Evolutionary conservation across 2,113 vertebrate species (phyloP).

Genomic region (Balaenoptera acutorostrata): DNA sequence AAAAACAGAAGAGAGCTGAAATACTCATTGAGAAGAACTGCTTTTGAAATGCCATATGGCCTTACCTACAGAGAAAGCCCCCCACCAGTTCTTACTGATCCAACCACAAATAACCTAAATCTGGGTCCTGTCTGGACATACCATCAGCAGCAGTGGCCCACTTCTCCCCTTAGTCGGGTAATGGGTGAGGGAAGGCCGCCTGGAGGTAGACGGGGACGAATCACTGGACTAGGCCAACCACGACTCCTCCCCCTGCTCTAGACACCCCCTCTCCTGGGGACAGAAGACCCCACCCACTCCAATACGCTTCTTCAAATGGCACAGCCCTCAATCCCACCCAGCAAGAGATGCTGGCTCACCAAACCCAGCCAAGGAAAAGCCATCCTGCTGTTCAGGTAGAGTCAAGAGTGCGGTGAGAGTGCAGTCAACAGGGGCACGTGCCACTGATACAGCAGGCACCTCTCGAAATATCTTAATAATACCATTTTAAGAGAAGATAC

Average conservation of each 20-base stretch:
- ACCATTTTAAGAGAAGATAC: not conserved
- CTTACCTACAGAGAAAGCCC: not conserved
- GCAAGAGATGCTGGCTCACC: not conserved
- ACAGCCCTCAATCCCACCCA: conserved; percentile 16
- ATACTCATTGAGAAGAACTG: not conserved
- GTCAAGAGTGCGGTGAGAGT: not conserved
- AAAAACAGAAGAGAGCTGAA: not conserved
- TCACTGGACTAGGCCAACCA: not conserved
- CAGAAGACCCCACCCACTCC: conserved; percentile 25
- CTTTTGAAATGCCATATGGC: not conserved
- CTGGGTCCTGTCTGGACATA: not conserved
- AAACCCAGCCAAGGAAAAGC: not conserved
- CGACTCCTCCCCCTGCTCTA: not conserved
- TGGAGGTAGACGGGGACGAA: not conserved
- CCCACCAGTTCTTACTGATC: not conserved
- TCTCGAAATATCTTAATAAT: not conserved
- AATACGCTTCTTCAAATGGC: not conserved
- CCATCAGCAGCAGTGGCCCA: too few species aligned
- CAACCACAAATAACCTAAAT: not conserved
- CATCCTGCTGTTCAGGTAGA: not conserved
- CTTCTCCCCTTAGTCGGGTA: not conserved
- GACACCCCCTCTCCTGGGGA: conserved; percentile 12
- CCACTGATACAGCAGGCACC: not conserved
- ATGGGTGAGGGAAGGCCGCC: not conserved
- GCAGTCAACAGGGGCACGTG: accelerated